phyloP scores from a whole-genome alignment of 2,888 invertebrate species.

The Leucophenga maculata region DNA sequence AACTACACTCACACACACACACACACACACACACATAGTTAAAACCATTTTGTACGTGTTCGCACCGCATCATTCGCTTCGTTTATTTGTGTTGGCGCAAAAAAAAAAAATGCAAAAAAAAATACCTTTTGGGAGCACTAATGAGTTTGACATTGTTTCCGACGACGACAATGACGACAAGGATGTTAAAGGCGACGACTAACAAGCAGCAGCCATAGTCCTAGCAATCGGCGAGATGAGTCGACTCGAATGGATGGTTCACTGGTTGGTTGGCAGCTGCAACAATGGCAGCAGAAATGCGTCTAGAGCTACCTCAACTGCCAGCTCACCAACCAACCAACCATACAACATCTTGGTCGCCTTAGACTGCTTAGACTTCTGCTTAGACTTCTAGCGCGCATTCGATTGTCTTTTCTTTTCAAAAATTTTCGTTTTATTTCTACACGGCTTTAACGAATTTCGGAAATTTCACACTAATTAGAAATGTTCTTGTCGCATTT shows the following conservation, averaged over 20 bases:
- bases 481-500: constrained; percentile 55
- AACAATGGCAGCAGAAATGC: constrained; percentile 12
- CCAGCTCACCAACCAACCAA: no score
- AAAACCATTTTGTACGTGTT: not conserved
- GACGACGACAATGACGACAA: constrained; percentile 4
- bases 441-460: constrained; percentile 13
- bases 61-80: constrained; percentile 21
- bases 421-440: constrained; percentile 24
- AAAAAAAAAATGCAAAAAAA: constrained; percentile 29
- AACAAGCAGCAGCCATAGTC: constrained; percentile 30
- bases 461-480: constrained; percentile 51
- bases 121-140: constrained; percentile 62
- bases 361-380: not conserved
- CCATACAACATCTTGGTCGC: not conserved
- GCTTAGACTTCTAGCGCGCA: not conserved
- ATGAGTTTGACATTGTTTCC: constrained; percentile 66
- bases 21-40: constrained; percentile 40
- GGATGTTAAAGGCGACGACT: constrained; percentile 14
- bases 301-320: no score
- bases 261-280: not conserved
- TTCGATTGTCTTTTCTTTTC: constrained; percentile 35
- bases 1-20: constrained; percentile 31
- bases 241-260: no score
- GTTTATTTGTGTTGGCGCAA: constrained; percentile 39
- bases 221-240: not conserved